Evolutionary conservation across 2,797 vertebrate species (phyloP).

Genomic region (Sebastes miniatus): DNA sequence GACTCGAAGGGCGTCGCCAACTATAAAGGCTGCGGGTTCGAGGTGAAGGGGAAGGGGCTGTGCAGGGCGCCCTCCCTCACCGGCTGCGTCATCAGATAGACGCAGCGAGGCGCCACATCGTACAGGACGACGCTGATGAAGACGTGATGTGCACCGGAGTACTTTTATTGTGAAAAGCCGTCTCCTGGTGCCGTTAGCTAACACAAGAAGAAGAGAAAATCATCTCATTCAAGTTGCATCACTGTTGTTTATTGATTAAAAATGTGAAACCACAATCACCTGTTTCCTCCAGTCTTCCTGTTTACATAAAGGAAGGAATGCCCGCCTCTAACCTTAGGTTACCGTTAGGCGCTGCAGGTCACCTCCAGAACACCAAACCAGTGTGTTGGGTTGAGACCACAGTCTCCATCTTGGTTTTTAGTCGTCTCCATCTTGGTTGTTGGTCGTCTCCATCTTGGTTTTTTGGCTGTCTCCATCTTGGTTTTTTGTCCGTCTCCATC

Average conservation of each 20-base stretch:
- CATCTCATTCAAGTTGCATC: not conserved
- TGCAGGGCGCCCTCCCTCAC: conserved; percentile 88
- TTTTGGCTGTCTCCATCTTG: too few relatives aligned
- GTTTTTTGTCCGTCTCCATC: too few relatives aligned
- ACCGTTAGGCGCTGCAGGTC: too few relatives aligned
- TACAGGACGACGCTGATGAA: too few relatives aligned
- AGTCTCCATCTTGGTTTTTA: too few relatives aligned
- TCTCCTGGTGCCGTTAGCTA: not conserved
- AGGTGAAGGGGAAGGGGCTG: conserved; percentile 92
- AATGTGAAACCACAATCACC: not conserved
- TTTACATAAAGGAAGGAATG: not conserved
- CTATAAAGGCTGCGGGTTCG: conserved; percentile 89
- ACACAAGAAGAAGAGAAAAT: not conserved
- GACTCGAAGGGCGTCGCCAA: conserved; percentile 88
- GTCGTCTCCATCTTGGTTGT: too few relatives aligned
- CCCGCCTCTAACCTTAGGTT: too few relatives aligned
- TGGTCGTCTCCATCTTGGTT: too few relatives aligned
- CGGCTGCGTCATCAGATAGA: conserved; percentile 87
- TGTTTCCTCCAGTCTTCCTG: not conserved
- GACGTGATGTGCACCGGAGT: not conserved
- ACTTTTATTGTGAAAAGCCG: conserved; percentile 8
- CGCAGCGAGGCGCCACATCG: accelerated
- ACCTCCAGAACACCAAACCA: too few relatives aligned
- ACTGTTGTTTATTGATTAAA: conserved; percentile 6
- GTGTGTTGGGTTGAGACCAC: too few relatives aligned